Percentiles rank a stretch among this genome's conserved stretches.
Conservation (phyloP, 2,888 invertebrate species). For the Melipona bicolor region DNA sequence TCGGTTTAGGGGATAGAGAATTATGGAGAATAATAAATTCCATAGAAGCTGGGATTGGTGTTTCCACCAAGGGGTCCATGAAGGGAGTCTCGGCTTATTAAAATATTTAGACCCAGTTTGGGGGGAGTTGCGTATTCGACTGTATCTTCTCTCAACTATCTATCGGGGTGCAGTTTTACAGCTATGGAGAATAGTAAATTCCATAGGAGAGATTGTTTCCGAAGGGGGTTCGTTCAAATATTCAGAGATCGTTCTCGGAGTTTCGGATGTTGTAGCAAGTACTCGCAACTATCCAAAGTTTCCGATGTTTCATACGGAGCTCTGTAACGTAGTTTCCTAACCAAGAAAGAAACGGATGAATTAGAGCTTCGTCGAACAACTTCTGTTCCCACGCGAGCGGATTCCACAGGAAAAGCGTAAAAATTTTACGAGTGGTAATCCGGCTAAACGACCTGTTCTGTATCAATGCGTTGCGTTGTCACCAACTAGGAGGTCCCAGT, state of each 20-base stretch:
- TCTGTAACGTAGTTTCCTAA: too few species aligned
- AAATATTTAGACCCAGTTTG: slow-evolving; percentile 28
- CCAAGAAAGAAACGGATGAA: not conserved
- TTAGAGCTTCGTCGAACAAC: too few species aligned
- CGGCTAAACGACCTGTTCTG: not conserved
- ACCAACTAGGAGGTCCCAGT: too few species aligned
- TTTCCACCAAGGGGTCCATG: not conserved
- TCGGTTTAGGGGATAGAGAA: slow-evolving; percentile 9
- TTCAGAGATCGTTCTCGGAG: slow-evolving; percentile 1
- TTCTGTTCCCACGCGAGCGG: not conserved
- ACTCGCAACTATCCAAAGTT: slow-evolving; percentile 2
- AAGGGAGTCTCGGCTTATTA: slow-evolving; percentile 18
- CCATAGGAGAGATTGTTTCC: slow-evolving; percentile 1
- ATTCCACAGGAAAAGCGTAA: not conserved
- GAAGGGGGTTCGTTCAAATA: slow-evolving; percentile 18
- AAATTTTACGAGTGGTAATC: slow-evolving; percentile 14
- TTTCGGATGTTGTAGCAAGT: not conserved
- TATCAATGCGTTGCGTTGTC: not conserved
- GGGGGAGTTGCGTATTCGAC: not conserved
- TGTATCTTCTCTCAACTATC: slow-evolving; percentile 15
- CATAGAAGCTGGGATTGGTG: slow-evolving; percentile 8
- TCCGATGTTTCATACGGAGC: not conserved
- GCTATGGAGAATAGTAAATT: slow-evolving; percentile 16
- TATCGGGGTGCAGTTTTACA: slow-evolving; percentile 8
- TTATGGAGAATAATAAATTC: slow-evolving; percentile 42